These are phyloP conservation scores for Thryonomys swinderianus DNA, from an alignment of 2,113 vertebrate species.

Conservation along the genomic window DNA sequence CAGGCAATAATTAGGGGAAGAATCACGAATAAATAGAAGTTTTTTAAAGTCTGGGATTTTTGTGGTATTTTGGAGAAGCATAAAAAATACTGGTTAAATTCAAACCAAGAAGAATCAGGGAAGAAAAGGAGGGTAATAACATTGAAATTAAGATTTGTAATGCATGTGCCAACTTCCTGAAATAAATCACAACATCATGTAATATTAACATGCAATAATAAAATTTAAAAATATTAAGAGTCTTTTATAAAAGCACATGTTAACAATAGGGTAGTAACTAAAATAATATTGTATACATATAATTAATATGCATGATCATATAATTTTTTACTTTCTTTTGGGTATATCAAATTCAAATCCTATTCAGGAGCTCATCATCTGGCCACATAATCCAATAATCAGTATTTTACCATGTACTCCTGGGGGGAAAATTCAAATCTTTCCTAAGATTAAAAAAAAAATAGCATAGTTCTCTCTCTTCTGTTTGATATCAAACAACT, in stretches of 20 bases:
- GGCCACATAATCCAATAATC: background rate
- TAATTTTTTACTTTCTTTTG: background rate
- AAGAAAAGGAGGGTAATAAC: background rate
- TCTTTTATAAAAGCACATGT: background rate
- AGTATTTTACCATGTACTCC: background rate
- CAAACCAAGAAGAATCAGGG: background rate
- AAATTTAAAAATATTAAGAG: background rate
- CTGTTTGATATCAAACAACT: background rate
- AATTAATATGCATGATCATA: background rate
- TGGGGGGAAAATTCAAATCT: background rate
- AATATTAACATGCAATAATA: background rate
- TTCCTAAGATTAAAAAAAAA: background rate
- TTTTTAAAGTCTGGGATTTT: background rate
- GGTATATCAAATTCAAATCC: background rate
- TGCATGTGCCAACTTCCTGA: background rate
- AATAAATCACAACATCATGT: background rate
- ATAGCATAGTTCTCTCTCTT: background rate
- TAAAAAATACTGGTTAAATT: background rate
- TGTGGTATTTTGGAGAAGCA: background rate
- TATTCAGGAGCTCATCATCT: constrained; percentile 3
- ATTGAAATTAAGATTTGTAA: background rate
- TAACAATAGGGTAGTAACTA: background rate
- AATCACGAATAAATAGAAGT: background rate
- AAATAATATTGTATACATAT: background rate
- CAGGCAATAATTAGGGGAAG: background rate